These are phyloP conservation scores for Manis javanica DNA, from an alignment of 2,797 vertebrate species.

Conservation along the genomic window DNA sequence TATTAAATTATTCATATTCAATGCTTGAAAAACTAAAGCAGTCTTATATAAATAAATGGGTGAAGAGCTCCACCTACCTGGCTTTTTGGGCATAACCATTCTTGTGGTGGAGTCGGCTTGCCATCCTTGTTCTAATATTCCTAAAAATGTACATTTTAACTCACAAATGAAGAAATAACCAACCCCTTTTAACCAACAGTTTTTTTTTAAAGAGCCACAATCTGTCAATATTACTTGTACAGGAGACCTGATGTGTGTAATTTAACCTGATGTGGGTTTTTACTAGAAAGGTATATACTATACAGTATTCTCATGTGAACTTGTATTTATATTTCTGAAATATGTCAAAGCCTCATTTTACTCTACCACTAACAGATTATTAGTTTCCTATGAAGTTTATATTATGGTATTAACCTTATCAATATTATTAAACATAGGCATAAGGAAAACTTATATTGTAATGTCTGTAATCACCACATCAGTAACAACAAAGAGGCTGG, in stretches of 20 bases:
- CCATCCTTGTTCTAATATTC: conserved; percentile 96
- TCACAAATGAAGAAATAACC: not conserved
- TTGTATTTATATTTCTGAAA: not conserved
- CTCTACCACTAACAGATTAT: not conserved
- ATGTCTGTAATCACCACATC: accelerated
- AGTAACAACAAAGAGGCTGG: accelerated
- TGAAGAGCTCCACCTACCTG: conserved; percentile 93
- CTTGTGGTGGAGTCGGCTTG: conserved; percentile 95
- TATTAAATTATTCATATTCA: too few species aligned
- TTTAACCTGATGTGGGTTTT: accelerated
- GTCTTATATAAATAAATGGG: not conserved
- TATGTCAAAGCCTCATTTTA: not conserved
- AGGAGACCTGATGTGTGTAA: not conserved
- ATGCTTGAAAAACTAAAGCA: accelerated
- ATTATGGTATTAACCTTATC: not conserved
- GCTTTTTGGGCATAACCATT: conserved; percentile 98
- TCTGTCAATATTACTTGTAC: accelerated
- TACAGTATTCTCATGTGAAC: not conserved
- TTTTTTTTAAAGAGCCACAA: not conserved
- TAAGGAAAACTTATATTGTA: accelerated
- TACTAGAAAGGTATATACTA: not conserved
- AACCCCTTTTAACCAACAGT: accelerated
- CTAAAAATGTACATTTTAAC: conserved; percentile 80
- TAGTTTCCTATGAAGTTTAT: not conserved
- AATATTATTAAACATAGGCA: not conserved